Percentiles rank a stretch among this genome's conserved stretches.
These are phyloP conservation scores for Scaptomyza reducta DNA, from an alignment of 2,888 invertebrate species.

Conservation along the genomic window DNA sequence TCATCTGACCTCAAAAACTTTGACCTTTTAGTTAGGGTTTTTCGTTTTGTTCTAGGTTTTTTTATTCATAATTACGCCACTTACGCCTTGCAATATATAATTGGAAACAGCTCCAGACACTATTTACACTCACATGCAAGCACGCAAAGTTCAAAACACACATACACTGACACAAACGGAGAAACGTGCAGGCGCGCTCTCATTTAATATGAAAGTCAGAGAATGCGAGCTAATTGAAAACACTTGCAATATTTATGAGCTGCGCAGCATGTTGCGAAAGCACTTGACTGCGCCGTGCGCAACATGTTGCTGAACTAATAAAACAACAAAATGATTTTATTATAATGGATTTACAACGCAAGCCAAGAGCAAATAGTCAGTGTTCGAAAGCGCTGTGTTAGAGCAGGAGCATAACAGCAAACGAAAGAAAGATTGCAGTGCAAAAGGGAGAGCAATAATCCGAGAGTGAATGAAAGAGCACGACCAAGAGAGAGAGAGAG, in stretches of 20 bases:
- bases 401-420: conserved; percentile 13
- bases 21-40: conserved; percentile 59
- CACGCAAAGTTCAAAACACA: conserved; percentile 7
- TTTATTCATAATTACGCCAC: conserved; percentile 56
- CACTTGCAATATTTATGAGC: conserved; percentile 82
- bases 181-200: conserved; percentile 53
- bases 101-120: conserved; percentile 62
- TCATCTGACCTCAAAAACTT: conserved; percentile 54
- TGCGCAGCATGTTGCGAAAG: conserved; percentile 74
- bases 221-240: conserved; percentile 82
- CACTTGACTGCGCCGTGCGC: conserved; percentile 72
- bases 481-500: conserved; percentile 11
- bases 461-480: conserved; percentile 3
- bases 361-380: conserved; percentile 67
- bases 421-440: conserved; percentile 4
- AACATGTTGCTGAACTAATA: conserved; percentile 81
- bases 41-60: neutral
- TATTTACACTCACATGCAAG: conserved; percentile 20
- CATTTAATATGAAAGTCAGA: conserved; percentile 80
- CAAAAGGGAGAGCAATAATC: conserved; percentile 11
- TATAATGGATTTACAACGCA: conserved; percentile 82
- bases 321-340: conserved; percentile 81
- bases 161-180: conserved; percentile 1
- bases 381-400: conserved; percentile 22
- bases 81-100: conserved; percentile 68